phyloP scores from a whole-genome alignment of 2,888 invertebrate species.

The Drosophila pegasa region DNA sequence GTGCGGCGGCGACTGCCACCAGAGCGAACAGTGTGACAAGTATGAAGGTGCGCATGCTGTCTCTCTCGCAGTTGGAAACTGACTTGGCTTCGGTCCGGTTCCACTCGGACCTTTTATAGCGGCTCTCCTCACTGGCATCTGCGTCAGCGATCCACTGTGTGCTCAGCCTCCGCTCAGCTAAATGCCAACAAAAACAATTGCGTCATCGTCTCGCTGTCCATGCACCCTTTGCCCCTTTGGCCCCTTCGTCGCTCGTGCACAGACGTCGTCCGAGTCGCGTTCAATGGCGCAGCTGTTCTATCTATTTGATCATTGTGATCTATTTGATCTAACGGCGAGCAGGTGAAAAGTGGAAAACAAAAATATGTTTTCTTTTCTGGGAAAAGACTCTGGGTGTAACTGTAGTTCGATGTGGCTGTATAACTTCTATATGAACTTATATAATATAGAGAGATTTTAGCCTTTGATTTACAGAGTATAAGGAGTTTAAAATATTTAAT shows the following conservation, averaged over 20 bases:
- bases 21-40: conserved; percentile 39
- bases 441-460: background rate
- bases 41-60: conserved; percentile 50
- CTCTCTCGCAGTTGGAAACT: conserved; percentile 22
- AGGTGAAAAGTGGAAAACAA: background rate
- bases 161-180: conserved; percentile 28
- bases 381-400: no score
- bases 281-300: conserved; percentile 3
- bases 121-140: background rate
- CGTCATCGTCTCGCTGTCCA: conserved; percentile 2
- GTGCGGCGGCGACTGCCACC: conserved; percentile 29
- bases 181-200: background rate
- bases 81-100: conserved; percentile 1
- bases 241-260: background rate
- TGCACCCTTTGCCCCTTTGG: no score
- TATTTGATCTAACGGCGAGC: conserved; percentile 2
- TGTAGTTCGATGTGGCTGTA: background rate
- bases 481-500: no score
- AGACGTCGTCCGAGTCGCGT: background rate
- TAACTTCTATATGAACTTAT: no score
- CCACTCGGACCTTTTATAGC: conserved; percentile 36
- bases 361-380: background rate
- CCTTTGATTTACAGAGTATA: background rate
- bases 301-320: conserved; percentile 4
- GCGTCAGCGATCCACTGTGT: conserved; percentile 26